Base-by-base conservation (phyloP, 2,888 invertebrate genomes). In the Lasioglossum pauxillum region DNA sequence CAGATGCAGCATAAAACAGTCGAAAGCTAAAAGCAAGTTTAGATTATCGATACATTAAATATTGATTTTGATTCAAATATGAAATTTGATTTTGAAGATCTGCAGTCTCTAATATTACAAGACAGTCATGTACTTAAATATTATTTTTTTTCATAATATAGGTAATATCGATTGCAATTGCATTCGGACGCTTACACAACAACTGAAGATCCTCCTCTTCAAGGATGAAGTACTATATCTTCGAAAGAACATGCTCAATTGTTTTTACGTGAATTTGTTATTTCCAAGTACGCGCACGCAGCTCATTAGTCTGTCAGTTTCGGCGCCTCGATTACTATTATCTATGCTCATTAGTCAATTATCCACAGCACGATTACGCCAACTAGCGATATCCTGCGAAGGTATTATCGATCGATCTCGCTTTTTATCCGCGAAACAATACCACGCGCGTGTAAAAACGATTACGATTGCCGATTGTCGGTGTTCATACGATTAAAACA, bases 371-470 rank as follows among this genome's bases (percentile, higher is more conserved):
- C 75, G 80, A 87, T 67, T 53, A 74, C 76, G 14, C 60, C 74
- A 85, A 77, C 73, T 67, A 80, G 75, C 31, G 19, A 35, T 44
- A 67, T 80, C 74, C 76, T 53, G 44, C 46, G 64, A 16, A 14
- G 80, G 53, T 74, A 86, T 72, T 67, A 44, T 8, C 75, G 60
- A 87, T 77, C 64, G 88, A 81, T 81, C 83, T 83, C 73, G 78
- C 83, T 80, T 38, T 87, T 80, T 81, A 83, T 78, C 77, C 27
- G 74, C 81, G 46, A 87, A 76, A 87, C 87, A 87, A 87, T 87
- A 73, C 64, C 57, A 67, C 44, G 53, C 44, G 38, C 83, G 83
- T 69, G 67, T 73, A 72, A 53, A 85, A 80, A 86, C 49, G 80
- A 86, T 87, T 75, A 76, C 69, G 74, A 31, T 69, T 78, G 74